Percentiles rank a stretch among this genome's conserved stretches.
Evolutionary conservation across 1,140 invertebrate species (phyloP).

Genomic region (Drosophila micromelanica): DNA sequence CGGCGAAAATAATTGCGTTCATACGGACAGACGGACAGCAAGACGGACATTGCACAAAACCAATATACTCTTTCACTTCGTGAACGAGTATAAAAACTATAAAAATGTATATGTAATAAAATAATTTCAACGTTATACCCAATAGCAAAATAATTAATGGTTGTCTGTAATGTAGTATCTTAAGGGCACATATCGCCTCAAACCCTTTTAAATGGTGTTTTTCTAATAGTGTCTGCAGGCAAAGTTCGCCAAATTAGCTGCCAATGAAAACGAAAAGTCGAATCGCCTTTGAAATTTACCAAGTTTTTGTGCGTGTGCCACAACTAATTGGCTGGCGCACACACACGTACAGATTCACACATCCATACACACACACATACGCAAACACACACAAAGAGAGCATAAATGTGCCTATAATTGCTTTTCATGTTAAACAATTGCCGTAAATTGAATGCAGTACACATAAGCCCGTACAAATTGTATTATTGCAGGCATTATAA

Average conservation of each 20-base stretch:
- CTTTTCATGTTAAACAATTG: conserved; percentile 52
- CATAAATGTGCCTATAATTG: conserved; percentile 51
- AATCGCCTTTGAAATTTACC: conserved; percentile 23
- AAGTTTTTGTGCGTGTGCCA: conserved; percentile 23
- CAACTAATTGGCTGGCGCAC: conserved; percentile 35
- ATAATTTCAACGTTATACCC: not conserved
- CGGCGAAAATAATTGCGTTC: no score
- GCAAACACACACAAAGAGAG: not conserved
- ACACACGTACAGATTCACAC: not conserved
- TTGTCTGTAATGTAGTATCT: conserved; percentile 11
- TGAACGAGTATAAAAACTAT: not conserved
- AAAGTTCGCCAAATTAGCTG: conserved; percentile 39
- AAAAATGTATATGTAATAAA: not conserved
- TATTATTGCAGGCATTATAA: conserved; percentile 47
- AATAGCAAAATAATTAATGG: conserved; percentile 42
- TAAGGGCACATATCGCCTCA: not conserved
- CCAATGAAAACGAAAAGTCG: conserved; percentile 28
- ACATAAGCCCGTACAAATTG: conserved; percentile 3
- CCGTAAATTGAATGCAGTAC: conserved; percentile 55
- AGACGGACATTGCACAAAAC: no score
- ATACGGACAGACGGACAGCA: no score
- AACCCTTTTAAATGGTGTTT: conserved; percentile 1
- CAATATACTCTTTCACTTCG: no score
- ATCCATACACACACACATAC: not conserved
- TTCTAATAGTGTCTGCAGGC: conserved; percentile 46